Evolutionary conservation across 2,888 invertebrate species (phyloP).

Genomic region (Camptogramma bilineatum): DNA sequence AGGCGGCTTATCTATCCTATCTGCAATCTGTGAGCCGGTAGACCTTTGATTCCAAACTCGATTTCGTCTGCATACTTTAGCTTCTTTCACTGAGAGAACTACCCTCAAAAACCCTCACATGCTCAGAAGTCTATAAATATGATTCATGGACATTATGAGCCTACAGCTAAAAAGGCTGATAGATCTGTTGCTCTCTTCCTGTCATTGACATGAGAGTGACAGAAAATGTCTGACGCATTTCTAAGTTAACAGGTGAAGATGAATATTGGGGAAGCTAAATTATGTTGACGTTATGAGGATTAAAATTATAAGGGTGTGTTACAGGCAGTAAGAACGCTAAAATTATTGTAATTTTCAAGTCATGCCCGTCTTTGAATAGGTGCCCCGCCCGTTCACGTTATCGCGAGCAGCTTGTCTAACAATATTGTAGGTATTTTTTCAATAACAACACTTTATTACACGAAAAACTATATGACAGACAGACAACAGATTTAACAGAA

Average conservation of each 20-base stretch:
- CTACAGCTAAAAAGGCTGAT: no score
- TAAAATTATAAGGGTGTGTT: not conserved
- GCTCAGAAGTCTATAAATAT: no score
- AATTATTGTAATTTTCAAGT: constrained; percentile 11
- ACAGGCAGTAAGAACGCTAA: constrained; percentile 18
- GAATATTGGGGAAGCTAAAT: not conserved
- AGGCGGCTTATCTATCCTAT: constrained; percentile 34
- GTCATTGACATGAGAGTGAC: not conserved
- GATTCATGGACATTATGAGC: no score
- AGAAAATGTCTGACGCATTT: no score
- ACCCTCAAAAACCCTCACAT: not conserved
- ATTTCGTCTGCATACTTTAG: not conserved
- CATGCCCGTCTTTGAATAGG: no score
- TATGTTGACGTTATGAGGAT: not conserved
- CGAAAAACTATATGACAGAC: no score
- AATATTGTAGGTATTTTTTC: no score
- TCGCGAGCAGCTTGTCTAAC: no score
- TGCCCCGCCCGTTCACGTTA: no score
- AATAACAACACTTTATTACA: no score
- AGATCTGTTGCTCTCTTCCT: no score
- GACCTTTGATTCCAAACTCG: not conserved
- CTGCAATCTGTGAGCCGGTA: constrained; percentile 20
- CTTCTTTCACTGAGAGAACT: not conserved
- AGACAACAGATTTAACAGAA: no score
- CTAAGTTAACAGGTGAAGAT: not conserved